These are phyloP conservation scores for Amorpha juglandis DNA, from an alignment of 2,888 invertebrate species.

Conservation along the genomic window DNA sequence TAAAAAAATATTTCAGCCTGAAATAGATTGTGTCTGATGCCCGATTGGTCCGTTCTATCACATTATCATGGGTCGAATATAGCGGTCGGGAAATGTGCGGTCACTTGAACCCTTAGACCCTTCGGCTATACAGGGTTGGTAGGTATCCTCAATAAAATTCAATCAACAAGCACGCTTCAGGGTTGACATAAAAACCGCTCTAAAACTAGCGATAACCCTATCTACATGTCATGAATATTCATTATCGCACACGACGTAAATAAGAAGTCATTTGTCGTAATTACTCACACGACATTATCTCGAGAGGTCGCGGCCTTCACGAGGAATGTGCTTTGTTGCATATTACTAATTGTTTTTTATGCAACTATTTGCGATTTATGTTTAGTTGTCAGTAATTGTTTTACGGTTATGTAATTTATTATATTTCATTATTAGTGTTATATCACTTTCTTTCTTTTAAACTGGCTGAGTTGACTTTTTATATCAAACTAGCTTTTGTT, in stretches of 20 bases:
- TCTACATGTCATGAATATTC: conserved; percentile 13
- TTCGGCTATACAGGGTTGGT: neutral
- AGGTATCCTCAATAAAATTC: neutral
- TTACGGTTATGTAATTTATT: neutral
- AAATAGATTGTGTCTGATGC: too few relatives aligned
- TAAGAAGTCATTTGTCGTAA: conserved; percentile 60
- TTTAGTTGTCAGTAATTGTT: neutral
- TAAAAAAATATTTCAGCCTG: neutral
- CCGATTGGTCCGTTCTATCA: too few relatives aligned
- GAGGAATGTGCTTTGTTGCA: conserved; percentile 31
- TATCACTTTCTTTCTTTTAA: too few relatives aligned
- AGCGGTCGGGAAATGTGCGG: too few relatives aligned
- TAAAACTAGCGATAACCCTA: conserved; percentile 13
- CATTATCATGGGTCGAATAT: too few relatives aligned
- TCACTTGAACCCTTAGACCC: neutral
- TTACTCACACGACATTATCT: conserved; percentile 61
- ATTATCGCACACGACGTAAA: conserved; percentile 26
- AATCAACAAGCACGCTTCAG: neutral
- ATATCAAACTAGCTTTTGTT: too few relatives aligned
- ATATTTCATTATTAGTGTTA: too few relatives aligned
- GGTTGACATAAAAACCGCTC: conserved; percentile 1
- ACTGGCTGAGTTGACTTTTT: too few relatives aligned
- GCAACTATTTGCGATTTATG: conserved; percentile 26
- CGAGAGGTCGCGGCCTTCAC: conserved; percentile 54
- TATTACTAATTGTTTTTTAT: conserved; percentile 27